These are phyloP conservation scores for Girardinichthys multiradiatus DNA, from an alignment of 2,113 vertebrate genomes.

Conservation along the genomic window DNA sequence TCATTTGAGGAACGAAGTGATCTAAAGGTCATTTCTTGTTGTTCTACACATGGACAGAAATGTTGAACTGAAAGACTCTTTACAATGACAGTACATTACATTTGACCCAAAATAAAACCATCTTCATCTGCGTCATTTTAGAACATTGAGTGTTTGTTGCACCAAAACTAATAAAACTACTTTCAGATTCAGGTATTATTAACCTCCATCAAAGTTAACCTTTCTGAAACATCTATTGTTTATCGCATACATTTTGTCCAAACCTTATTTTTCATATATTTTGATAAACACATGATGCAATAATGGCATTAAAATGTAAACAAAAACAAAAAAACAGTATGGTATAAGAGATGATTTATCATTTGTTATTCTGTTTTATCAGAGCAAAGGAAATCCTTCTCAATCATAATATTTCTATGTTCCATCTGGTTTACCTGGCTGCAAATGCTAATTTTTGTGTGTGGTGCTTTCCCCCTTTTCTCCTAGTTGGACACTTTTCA, in stretches of 20 bases:
- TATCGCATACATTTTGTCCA: neutral
- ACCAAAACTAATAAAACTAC: too few relatives aligned
- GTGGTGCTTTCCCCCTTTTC: neutral
- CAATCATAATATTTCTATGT: neutral
- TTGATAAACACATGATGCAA: neutral
- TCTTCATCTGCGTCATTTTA: too few relatives aligned
- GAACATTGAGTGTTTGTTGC: too few relatives aligned
- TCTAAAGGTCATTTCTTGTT: too few relatives aligned
- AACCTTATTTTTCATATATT: neutral
- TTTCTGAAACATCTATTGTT: neutral
- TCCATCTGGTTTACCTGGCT: conserved; percentile 20
- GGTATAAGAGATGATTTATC: neutral
- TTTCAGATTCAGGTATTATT: too few relatives aligned
- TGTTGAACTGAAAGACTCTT: too few relatives aligned
- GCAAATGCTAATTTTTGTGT: neutral
- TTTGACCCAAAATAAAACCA: too few relatives aligned
- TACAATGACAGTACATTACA: too few relatives aligned
- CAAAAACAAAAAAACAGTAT: neutral
- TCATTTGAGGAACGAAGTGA: too few relatives aligned
- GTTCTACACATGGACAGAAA: too few relatives aligned
- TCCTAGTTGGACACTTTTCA: conserved; percentile 23
- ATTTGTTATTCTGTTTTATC: neutral
- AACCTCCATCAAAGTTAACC: too few relatives aligned
- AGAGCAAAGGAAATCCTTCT: neutral
- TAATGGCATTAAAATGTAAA: neutral